Evolutionary conservation across 2,113 vertebrate species (phyloP), one percentile per base, ranked within the genome.

Genomic region (Urocitellus parryii): DNA sequence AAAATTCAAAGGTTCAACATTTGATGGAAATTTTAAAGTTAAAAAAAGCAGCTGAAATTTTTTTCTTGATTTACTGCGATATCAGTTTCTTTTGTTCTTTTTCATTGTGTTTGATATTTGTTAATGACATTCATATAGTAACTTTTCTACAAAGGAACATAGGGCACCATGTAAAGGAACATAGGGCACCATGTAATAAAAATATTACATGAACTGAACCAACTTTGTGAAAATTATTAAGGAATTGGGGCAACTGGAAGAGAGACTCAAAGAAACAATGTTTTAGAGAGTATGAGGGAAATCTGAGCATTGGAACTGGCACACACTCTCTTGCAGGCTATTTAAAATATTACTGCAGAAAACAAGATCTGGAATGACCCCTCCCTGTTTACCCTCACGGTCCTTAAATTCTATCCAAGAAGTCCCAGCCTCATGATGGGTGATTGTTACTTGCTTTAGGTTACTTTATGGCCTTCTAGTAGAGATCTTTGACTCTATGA

Each of bases 1-100:
- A 95, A 80, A 72, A 70, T 63, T 85, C 53, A 24, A 91, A 96
- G 16, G 6, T 81, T 85, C 25, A 88, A 45, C 13, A 90, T 61
- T 61, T 84, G 51, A 45, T 87, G 32, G 39, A 85, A 92, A 81
- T 20, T 48, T 83, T 68, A 58, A 94, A 42, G 25, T 86, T 65
- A 56, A 63, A 22, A 77, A 82, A 87, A 73, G 65, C 58, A 61
- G 22, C 58, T 61, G 22, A 61, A 9, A 25, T 61, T 61, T 61
- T 58, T 25, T 73, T 94, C 13, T 7, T 72, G 34, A 74, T 79
- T 88, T 86, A 70, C 32, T 76, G 8, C 37, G 63, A 24, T 83
- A 11, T 73, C 65, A 25, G 22, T 94, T 90, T 81, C 24, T 70
- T 88, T 86, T 83, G 8, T 61, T 91, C 56, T 37, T 72, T 81